These are phyloP conservation scores for Lacanobia oleracea DNA, from an alignment of 2,888 invertebrate genomes.

Conservation along the genomic window DNA sequence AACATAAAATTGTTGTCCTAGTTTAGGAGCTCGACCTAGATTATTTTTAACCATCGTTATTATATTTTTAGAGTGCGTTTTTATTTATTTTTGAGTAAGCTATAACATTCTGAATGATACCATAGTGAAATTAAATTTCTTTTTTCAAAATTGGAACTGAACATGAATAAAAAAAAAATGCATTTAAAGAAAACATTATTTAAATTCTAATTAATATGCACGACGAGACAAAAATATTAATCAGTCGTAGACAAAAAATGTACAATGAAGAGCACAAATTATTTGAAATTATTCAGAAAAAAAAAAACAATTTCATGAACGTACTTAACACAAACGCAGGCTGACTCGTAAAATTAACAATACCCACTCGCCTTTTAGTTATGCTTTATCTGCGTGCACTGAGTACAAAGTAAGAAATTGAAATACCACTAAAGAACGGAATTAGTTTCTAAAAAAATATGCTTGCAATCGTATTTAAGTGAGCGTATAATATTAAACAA, in stretches of 20 bases:
- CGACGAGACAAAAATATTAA: neutral
- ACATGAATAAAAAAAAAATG: neutral
- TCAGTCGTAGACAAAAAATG: neutral
- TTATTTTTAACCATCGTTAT: conserved; percentile 10
- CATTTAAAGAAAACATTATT: neutral
- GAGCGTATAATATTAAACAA: neutral
- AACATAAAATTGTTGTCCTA: conserved; percentile 29
- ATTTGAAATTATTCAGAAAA: too few relatives aligned
- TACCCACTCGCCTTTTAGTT: conserved; percentile 4
- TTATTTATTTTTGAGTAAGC: neutral
- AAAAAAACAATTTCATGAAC: neutral
- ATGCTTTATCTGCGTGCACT: too few relatives aligned
- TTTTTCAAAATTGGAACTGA: neutral
- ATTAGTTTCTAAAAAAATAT: neutral
- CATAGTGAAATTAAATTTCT: too few relatives aligned
- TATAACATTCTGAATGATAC: too few relatives aligned
- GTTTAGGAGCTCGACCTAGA: conserved; percentile 50
- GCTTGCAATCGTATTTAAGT: neutral
- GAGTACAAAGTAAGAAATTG: neutral
- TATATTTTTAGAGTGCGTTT: neutral
- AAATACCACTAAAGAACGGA: conserved; percentile 1
- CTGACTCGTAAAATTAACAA: neutral
- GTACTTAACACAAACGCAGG: neutral
- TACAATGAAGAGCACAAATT: neutral
- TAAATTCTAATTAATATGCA: neutral